Percentiles rank a stretch among this genome's conserved stretches.
Evolutionary conservation across 2,888 invertebrate genomes (phyloP).

Genomic region (Iselma pallidipennis): DNA sequence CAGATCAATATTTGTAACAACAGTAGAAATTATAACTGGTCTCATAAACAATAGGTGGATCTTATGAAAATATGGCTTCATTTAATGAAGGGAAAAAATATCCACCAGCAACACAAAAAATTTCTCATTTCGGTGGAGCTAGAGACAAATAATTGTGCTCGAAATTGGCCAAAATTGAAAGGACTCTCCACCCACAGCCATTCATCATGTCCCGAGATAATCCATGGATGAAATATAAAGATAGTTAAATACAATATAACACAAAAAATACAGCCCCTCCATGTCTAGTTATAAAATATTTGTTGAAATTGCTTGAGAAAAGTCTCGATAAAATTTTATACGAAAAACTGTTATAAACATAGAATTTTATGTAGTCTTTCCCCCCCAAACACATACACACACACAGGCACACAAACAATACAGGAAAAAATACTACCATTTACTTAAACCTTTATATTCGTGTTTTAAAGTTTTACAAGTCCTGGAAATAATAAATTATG

Average conservation of each 20-base stretch:
- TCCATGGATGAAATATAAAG: slow-evolving; percentile 2
- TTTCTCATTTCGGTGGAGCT: background rate
- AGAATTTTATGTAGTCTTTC: background rate
- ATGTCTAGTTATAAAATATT: background rate
- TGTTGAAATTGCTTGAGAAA: background rate
- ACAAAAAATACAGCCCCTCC: background rate
- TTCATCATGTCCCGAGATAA: background rate
- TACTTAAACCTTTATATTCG: background rate
- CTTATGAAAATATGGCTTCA: background rate
- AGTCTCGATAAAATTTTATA: background rate
- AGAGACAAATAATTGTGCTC: background rate
- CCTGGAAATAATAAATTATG: no score
- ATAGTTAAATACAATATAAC: background rate
- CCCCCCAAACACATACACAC: background rate
- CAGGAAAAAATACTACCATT: no score
- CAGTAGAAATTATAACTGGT: background rate
- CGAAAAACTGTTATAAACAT: background rate
- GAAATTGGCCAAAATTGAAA: slow-evolving; percentile 1
- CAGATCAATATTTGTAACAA: background rate
- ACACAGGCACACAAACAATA: no score
- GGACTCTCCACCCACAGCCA: background rate
- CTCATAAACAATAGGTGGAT: background rate
- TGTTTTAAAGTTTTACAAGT: no score
- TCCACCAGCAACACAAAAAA: background rate
- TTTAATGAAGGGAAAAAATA: background rate